Base-by-base conservation (phyloP, 2,797 vertebrate genomes). In the Telmatherina bonti region DNA sequence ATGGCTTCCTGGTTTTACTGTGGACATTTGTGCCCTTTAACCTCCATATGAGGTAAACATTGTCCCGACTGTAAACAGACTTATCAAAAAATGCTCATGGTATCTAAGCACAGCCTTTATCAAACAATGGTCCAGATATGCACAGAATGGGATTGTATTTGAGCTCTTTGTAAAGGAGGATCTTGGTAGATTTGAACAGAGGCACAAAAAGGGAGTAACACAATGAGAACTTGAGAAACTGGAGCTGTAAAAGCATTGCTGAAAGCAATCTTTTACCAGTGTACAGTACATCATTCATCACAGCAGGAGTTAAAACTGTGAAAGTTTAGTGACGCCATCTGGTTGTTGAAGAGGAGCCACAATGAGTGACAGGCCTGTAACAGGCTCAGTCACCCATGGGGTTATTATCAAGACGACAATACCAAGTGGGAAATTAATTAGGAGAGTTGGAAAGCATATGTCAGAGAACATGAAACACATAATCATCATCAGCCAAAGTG, bases 61-160 rank as follows among this genome's bases (percentile, higher is more conserved):
- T 79, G 55, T 66, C 61, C 84, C 85, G 81, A 79, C 85, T 59
- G 77, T 61, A 49, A 67, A 66, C 26, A 45, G 47, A 73, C 47
- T 84, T 88, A 85, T 87, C 76, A 76, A 61, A 16, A 85, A 78
- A 62, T 41, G 62, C 57, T 53, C 12, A 7, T 7, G 18, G 45
- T 70, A 67, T 82, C 61, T 45, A 54, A 7, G 35, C 36, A 0
- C 52, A 20, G 70, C 24, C 63, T 56, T 79, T 80, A 84, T 88
- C 85, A 70, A 85, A 91, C 89, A 91, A 88, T 87, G 67, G 54
- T 2, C 54, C 38, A 18, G 82, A 88, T 80, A 75, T 9, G 67
- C 35, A 16, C 31, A 35, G 36, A 72, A 73, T 63, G 36, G 58
- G 49, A 77, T 55, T 81, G 79, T 73, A 45, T 58, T 62, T 47